Evolutionary conservation across 2,113 vertebrate genomes (phyloP).

Genomic region (Nymphicus hollandicus): DNA sequence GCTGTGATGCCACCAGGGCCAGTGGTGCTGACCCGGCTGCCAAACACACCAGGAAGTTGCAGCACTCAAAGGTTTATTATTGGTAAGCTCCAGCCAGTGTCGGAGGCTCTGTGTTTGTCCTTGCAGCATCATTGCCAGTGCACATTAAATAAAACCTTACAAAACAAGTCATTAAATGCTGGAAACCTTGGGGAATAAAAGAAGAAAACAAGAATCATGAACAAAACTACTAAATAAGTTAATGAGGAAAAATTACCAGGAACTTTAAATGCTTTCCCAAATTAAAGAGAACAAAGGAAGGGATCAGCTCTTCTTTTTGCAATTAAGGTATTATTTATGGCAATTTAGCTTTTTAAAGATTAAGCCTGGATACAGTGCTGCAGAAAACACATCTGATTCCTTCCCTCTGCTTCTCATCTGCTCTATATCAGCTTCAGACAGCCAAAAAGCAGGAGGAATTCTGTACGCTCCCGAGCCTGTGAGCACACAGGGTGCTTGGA

Average conservation of each 20-base stretch:
- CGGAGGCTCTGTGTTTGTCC: background rate
- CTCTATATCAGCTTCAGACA: background rate
- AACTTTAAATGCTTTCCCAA: background rate
- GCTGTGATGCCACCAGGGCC: background rate
- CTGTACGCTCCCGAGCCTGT: background rate
- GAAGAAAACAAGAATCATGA: background rate
- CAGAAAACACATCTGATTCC: background rate
- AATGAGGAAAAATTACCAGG: background rate
- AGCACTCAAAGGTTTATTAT: background rate
- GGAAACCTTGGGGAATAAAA: background rate
- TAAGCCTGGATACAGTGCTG: background rate
- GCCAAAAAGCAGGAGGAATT: background rate
- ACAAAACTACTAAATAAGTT: background rate
- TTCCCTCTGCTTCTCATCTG: background rate
- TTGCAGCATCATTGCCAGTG: background rate
- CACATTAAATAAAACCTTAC: background rate
- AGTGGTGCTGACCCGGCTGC: background rate
- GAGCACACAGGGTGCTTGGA: background rate
- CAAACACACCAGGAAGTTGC: background rate
- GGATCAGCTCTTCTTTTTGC: background rate
- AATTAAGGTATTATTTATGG: slow-evolving; percentile 17
- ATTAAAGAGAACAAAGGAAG: background rate
- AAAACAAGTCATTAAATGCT: background rate
- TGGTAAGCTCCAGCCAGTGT: background rate
- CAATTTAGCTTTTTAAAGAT: background rate